A percentile compares a stretch with the other conserved stretches of the same genome.
These are phyloP conservation scores for Varanus komodoensis DNA, from an alignment of 2,113 vertebrate genomes.

Conservation along the genomic window DNA sequence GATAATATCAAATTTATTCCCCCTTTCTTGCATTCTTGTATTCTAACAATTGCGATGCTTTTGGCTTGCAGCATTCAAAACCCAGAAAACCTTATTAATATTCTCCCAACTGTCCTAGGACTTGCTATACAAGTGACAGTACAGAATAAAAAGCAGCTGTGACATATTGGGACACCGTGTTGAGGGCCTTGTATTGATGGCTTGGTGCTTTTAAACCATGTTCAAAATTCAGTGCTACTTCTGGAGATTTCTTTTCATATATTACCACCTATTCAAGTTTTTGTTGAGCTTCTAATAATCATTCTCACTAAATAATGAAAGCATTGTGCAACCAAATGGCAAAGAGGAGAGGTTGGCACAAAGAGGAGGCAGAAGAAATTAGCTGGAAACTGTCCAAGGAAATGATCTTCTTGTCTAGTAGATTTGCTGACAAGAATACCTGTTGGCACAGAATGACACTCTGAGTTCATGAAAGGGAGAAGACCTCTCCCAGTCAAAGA, in stretches of 20 bases:
- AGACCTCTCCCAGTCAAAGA: neutral
- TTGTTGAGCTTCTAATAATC: constrained; percentile 28
- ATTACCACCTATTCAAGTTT: constrained; percentile 40
- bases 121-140: neutral
- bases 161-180: neutral
- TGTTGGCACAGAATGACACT: neutral
- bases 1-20: neutral
- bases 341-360: neutral
- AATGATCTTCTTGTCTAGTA: constrained; percentile 3
- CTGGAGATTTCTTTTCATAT: neutral
- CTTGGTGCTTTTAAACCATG: constrained; percentile 24
- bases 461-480: neutral
- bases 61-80: constrained; percentile 7
- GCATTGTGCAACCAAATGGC: constrained; percentile 13
- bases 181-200: neutral
- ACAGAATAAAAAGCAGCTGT: constrained; percentile 10
- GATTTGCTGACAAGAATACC: constrained; percentile 9
- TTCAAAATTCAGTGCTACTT: constrained; percentile 26
- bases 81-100: constrained; percentile 16
- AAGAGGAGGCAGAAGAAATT: constrained; percentile 11
- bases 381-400: neutral
- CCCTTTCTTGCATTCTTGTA: neutral
- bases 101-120: constrained; percentile 6
- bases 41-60: neutral
- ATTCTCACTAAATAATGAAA: constrained; percentile 20